phyloP scores from a whole-genome alignment of 2,797 vertebrate genomes.

The Coendou prehensilis region DNA sequence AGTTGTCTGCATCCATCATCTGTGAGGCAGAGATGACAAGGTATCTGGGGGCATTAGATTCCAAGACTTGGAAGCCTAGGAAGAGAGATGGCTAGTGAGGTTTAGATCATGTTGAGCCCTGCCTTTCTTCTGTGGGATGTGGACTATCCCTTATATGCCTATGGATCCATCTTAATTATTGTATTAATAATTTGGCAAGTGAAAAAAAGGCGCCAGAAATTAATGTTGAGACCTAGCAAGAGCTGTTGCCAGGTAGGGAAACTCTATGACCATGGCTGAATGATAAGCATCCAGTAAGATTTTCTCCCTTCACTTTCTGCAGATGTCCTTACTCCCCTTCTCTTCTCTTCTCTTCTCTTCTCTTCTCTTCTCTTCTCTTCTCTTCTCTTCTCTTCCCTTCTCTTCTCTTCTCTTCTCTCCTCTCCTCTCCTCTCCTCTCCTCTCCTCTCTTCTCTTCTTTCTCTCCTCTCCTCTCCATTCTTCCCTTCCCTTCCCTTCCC shows the following conservation, averaged over 20 bases:
- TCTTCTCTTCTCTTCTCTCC: background rate
- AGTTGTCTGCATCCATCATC: slow-evolving; percentile 33
- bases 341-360: background rate
- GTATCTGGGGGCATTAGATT: slow-evolving; percentile 53
- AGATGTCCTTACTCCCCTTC: background rate
- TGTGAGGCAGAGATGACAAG: slow-evolving; percentile 72
- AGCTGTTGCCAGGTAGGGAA: slow-evolving; percentile 76
- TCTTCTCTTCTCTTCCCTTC: background rate
- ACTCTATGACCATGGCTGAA: background rate
- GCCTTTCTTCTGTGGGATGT: slow-evolving; percentile 69
- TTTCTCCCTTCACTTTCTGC: background rate
- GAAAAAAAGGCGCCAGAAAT: slow-evolving; percentile 63
- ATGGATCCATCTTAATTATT: slow-evolving; percentile 78
- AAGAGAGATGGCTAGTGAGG: slow-evolving; percentile 63
- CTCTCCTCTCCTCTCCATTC: no score
- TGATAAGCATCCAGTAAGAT: background rate
- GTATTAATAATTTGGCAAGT: slow-evolving; percentile 76
- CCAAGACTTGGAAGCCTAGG: slow-evolving; percentile 55
- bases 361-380: background rate
- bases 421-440: background rate
- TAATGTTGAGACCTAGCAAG: slow-evolving; percentile 45
- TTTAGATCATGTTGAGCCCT: slow-evolving; percentile 73
- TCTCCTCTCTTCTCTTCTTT: background rate
- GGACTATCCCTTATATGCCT: slow-evolving; percentile 64
- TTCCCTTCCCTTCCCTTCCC: background rate